phyloP scores from a whole-genome alignment of 1,140 invertebrate genomes.

The Drosophila grimshawi region DNA sequence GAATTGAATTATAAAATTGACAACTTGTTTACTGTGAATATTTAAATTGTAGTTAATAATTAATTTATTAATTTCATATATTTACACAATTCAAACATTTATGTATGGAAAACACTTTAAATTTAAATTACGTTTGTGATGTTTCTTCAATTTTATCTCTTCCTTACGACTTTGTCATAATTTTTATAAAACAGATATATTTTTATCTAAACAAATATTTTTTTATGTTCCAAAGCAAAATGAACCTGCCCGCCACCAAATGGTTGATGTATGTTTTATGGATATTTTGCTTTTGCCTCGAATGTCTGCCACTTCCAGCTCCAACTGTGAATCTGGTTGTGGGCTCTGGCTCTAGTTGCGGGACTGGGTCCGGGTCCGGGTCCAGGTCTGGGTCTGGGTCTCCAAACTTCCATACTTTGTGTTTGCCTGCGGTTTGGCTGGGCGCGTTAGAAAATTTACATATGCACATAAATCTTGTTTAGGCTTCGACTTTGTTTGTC shows the following conservation, averaged over 20 bases:
- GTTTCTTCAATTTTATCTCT: constrained; percentile 1
- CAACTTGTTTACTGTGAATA: no score
- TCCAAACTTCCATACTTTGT: constrained; percentile 5
- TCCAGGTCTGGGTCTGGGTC: constrained; percentile 5
- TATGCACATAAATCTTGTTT: constrained; percentile 82
- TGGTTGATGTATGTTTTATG: constrained; percentile 68
- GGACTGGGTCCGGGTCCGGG: not conserved
- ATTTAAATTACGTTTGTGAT: constrained; percentile 24
- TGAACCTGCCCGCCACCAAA: constrained; percentile 10
- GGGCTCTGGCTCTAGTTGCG: not conserved
- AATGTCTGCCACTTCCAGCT: constrained; percentile 63
- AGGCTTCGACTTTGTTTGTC: constrained; percentile 65
- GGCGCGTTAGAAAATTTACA: constrained; percentile 73
- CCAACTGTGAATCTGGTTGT: not conserved
- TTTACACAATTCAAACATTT: not conserved
- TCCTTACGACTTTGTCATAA: constrained; percentile 42
- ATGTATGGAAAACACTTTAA: constrained; percentile 16
- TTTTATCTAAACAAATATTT: constrained; percentile 57
- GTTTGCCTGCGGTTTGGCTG: constrained; percentile 56
- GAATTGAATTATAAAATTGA: no score
- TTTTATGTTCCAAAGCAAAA: constrained; percentile 7
- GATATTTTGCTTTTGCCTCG: constrained; percentile 56
- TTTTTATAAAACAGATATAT: constrained; percentile 51
- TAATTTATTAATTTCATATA: not conserved
- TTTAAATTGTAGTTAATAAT: no score